Conservation (phyloP, 2,113 vertebrate genomes). For the Actenoides lindsayi region DNA sequence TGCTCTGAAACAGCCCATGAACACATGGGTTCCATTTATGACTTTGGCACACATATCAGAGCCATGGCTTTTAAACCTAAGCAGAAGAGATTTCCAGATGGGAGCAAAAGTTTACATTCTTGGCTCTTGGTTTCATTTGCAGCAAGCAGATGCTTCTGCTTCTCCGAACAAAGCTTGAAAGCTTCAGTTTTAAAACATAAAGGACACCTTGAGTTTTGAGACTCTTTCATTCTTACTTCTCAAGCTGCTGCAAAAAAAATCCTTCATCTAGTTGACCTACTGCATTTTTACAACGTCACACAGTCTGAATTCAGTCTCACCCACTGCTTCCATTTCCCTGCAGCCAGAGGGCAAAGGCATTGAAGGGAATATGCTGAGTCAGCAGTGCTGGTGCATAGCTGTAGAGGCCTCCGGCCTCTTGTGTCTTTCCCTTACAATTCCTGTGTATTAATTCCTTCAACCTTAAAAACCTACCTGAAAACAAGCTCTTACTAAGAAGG, state of each 20-base stretch:
- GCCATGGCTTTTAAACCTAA: background rate
- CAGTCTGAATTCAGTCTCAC: background rate
- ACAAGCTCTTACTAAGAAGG: background rate
- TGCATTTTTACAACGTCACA: background rate
- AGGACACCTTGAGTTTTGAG: background rate
- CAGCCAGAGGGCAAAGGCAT: background rate
- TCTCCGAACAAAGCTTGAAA: background rate
- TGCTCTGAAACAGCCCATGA: background rate
- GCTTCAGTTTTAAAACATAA: background rate
- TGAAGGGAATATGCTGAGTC: background rate
- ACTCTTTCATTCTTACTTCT: background rate
- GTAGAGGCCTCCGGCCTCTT: background rate
- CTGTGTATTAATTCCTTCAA: background rate
- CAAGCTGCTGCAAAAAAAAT: background rate
- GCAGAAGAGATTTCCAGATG: background rate
- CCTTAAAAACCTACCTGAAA: background rate
- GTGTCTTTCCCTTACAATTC: background rate
- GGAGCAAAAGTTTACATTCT: background rate
- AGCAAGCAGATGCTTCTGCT: background rate
- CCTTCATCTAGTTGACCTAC: background rate
- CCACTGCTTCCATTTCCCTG: background rate
- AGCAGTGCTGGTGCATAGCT: background rate
- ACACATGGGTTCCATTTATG: background rate
- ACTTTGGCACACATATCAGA: background rate
- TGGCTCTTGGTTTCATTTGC: background rate